Evolutionary conservation across 2,888 invertebrate species (phyloP).

Genomic region (Rhopalosiphum nymphaeae): DNA sequence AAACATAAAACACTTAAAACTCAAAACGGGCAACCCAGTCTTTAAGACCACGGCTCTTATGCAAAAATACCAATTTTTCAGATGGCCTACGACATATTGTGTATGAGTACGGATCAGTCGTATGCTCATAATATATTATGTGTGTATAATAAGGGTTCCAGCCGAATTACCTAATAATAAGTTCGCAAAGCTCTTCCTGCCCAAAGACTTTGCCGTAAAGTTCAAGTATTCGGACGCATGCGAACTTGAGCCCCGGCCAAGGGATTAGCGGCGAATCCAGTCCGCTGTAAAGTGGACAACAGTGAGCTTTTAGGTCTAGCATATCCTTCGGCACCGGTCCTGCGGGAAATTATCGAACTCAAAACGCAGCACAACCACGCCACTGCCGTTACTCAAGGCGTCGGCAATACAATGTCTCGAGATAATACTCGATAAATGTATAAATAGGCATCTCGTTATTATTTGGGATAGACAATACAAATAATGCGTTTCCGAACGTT

Average conservation of each 20-base stretch:
- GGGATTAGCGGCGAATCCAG: conserved; percentile 74
- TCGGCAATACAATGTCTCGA: background rate
- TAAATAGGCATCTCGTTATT: background rate
- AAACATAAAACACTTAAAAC: background rate
- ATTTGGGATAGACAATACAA: background rate
- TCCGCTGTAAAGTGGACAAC: conserved; percentile 72
- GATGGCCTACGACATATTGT: background rate
- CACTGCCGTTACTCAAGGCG: too few species aligned
- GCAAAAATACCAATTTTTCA: background rate
- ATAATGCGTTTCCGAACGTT: conserved; percentile 17
- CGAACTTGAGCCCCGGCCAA: conserved; percentile 87
- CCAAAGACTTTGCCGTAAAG: conserved; percentile 91
- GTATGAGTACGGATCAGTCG: background rate
- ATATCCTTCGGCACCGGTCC: conserved; percentile 63
- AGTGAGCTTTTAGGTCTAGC: conserved; percentile 67
- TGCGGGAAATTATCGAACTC: conserved; percentile 57
- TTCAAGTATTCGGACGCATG: conserved; percentile 85
- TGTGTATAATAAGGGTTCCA: background rate
- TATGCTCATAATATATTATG: background rate
- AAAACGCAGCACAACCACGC: conserved; percentile 20
- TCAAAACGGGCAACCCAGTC: background rate
- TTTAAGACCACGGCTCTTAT: background rate
- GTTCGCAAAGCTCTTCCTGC: conserved; percentile 82
- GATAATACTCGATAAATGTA: background rate
- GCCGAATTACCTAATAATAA: conserved; percentile 79